phyloP scores from a whole-genome alignment of 2,797 vertebrate genomes.

The Phrynocephalus vlangalii region DNA sequence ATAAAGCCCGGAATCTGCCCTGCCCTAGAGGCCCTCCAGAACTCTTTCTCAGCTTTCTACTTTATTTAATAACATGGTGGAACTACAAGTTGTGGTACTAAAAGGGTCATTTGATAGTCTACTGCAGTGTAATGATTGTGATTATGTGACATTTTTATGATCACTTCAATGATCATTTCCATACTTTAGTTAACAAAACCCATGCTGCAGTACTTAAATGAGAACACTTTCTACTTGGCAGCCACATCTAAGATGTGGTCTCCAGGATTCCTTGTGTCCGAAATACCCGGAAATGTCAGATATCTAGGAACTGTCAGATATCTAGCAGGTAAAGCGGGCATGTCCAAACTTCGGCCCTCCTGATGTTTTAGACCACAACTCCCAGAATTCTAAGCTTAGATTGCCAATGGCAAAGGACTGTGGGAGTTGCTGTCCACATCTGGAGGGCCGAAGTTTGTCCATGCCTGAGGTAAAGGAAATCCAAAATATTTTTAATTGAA shows the following conservation, averaged over 20 bases:
- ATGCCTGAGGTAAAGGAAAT: neutral
- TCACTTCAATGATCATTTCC: slow-evolving; percentile 1
- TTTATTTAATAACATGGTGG: no score
- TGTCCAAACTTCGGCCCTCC: no score
- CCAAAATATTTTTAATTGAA: neutral
- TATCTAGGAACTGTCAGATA: neutral
- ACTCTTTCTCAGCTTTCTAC: neutral
- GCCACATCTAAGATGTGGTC: neutral
- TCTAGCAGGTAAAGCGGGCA: neutral
- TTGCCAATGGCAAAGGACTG: no score
- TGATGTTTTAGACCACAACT: no score
- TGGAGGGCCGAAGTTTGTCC: no score
- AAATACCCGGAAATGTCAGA: neutral
- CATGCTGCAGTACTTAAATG: neutral
- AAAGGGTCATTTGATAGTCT: slow-evolving; percentile 4
- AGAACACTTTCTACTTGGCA: neutral
- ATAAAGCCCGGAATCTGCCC: neutral
- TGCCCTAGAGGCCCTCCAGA: neutral
- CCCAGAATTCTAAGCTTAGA: no score
- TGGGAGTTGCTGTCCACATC: no score
- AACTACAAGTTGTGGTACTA: neutral
- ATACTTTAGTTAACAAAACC: neutral
- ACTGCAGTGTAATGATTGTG: neutral
- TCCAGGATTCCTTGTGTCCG: neutral
- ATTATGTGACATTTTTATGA: neutral